Conservation (phyloP, 1,140 invertebrate species). For the Drosophila suzukii region DNA sequence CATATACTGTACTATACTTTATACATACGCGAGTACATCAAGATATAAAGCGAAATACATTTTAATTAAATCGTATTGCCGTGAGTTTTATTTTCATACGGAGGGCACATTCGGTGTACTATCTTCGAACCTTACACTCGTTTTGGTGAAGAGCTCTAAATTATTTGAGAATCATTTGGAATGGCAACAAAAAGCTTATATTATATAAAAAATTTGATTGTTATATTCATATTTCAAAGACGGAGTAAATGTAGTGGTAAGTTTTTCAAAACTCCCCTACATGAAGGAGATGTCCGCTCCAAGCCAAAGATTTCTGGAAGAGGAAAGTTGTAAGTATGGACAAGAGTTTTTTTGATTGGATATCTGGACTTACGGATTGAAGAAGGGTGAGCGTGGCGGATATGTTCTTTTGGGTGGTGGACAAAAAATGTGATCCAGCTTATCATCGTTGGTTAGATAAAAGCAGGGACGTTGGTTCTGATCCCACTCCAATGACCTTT, state of each 20-base stretch:
- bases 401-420: constrained; percentile 34
- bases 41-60: constrained; percentile 58
- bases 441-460: not conserved
- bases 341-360: not conserved
- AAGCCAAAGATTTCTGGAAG: constrained; percentile 48
- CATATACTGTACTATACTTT: constrained; percentile 52
- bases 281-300: not conserved
- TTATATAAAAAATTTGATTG: not conserved
- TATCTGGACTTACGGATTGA: constrained; percentile 44
- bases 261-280: not conserved
- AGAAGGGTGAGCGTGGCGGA: constrained; percentile 36
- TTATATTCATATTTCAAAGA: not conserved
- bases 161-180: not conserved
- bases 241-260: not conserved
- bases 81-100: constrained; percentile 2
- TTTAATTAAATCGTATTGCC: constrained; percentile 64
- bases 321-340: no score
- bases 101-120: not conserved
- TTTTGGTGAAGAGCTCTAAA: not conserved
- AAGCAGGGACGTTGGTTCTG: no score
- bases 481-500: not conserved
- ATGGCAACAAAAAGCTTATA: not conserved
- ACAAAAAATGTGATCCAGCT: not conserved
- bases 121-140: not conserved
- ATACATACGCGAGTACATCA: constrained; percentile 44